Evolutionary conservation across 1,140 invertebrate genomes (phyloP), one percentile per base, ranked within the genome.

Genomic region (Maniola jurtina): DNA sequence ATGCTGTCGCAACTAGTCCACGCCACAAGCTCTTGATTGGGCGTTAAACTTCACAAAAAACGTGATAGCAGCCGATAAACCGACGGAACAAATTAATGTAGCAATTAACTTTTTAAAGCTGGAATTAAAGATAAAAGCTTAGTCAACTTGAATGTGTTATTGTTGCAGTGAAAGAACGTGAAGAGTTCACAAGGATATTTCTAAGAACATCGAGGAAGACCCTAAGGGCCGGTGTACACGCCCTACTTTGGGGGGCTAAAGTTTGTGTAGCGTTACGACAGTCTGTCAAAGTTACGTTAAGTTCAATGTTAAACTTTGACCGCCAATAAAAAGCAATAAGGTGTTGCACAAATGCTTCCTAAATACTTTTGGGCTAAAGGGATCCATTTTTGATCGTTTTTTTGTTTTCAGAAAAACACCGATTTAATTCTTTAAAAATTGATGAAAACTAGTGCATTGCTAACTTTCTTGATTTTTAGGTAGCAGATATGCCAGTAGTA

Each of bases 131-230:
- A 57, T 57, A 57, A 57, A 57, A 57, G 35, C 55, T 57, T 15
- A 38, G 16, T 57, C 36, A 16, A 35, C 0, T 55, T 57, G 15
- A 36, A 57, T 57, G 13, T 38, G 34, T 73, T 71, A 79, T 75
- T 80, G 76, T 78, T 75, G 66, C 69, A 70, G 69, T 71, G 73
- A 70, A 77, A 83, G 84, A 77, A 81, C 71, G 77, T 83, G 78
- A 78, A 83, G 85, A 76, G 79, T 72, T 57, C 69, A 72, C 78
- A 81, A 90, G 83, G 83, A 81, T 75, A 83, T 80, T 90, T 88
- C 88, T 85, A 72, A 75, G 88, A 90, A 89, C 71, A 70, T 73
- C 70, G 68, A 77, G 68, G 80, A 78, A 81, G 78, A 80, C 76
- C 73, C 71, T 79, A 78, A 83, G 81, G 80, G 82, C 76, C 78